Percentiles rank a stretch among this genome's conserved stretches.
Evolutionary conservation across 2,888 invertebrate species (phyloP).

Genomic region (Platycnemis pennipes): DNA sequence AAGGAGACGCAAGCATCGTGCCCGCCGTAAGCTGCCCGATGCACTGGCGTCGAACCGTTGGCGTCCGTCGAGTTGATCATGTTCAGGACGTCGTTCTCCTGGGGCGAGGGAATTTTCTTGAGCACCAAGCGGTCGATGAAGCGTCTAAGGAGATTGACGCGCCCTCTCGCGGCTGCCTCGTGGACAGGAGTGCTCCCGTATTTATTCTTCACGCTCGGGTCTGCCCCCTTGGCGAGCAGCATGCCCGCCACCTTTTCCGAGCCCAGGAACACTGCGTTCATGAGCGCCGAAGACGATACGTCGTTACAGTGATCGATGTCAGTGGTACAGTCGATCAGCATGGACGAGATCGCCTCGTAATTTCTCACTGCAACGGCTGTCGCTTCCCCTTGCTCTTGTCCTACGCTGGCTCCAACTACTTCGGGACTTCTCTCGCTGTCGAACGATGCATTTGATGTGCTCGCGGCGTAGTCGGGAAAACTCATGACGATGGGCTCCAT

Average conservation of each 20-base stretch:
- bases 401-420: neutral
- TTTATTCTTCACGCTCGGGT: neutral
- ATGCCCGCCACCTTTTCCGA: neutral
- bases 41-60: neutral
- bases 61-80: neutral
- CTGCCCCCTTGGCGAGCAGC: neutral
- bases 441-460: neutral
- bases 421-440: neutral
- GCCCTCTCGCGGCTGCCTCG: neutral
- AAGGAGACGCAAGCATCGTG: neutral
- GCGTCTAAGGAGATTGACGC: neutral
- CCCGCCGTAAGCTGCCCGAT: slow-evolving; percentile 11
- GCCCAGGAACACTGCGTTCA: neutral
- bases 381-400: neutral
- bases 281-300: neutral
- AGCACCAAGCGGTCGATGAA: neutral
- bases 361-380: neutral
- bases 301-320: neutral
- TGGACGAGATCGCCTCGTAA: neutral
- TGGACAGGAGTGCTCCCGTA: neutral
- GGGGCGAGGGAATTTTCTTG: neutral
- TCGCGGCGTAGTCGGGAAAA: neutral
- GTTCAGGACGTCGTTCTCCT: neutral
- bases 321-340: neutral
- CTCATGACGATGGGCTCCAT: neutral